phyloP scores from a whole-genome alignment of 1,140 invertebrate genomes.

The Drosophila subobscura region DNA sequence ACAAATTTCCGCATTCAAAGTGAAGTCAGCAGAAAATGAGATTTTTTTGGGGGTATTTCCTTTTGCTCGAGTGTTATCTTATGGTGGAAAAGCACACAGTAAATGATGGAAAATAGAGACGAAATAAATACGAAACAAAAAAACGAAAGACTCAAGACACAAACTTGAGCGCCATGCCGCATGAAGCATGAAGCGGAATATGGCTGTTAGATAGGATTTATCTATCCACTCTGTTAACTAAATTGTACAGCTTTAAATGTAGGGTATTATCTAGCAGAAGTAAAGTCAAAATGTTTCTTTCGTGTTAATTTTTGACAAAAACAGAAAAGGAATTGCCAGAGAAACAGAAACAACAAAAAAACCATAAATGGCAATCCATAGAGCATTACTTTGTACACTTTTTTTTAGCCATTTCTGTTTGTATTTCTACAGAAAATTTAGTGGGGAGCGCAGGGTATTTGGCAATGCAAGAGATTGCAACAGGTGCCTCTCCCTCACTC shows the following conservation, averaged over 20 bases:
- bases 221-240: no score
- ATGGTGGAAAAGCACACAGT: slow-evolving; percentile 6
- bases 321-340: slow-evolving; percentile 36
- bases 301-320: slow-evolving; percentile 18
- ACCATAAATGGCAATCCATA: not conserved
- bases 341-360: slow-evolving; percentile 9
- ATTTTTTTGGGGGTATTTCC: not conserved
- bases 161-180: slow-evolving; percentile 60
- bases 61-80: not conserved
- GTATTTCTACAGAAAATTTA: slow-evolving; percentile 51
- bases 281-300: slow-evolving; percentile 24
- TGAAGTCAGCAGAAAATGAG: slow-evolving; percentile 9
- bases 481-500: slow-evolving; percentile 33
- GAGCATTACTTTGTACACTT: slow-evolving; percentile 1
- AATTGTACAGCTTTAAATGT: no score
- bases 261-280: no score
- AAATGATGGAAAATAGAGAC: slow-evolving; percentile 8
- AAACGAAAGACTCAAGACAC: slow-evolving; percentile 73
- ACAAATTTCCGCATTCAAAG: slow-evolving; percentile 31
- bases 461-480: slow-evolving; percentile 76
- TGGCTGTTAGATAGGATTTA: no score
- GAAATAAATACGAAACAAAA: slow-evolving; percentile 36
- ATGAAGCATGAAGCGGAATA: slow-evolving; percentile 52
- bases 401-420: slow-evolving; percentile 50
- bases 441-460: slow-evolving; percentile 40